Percentiles rank a stretch among this genome's conserved stretches.
Evolutionary conservation across 2,797 vertebrate species (phyloP).

Genomic region (Halcyon smyrnensis): DNA sequence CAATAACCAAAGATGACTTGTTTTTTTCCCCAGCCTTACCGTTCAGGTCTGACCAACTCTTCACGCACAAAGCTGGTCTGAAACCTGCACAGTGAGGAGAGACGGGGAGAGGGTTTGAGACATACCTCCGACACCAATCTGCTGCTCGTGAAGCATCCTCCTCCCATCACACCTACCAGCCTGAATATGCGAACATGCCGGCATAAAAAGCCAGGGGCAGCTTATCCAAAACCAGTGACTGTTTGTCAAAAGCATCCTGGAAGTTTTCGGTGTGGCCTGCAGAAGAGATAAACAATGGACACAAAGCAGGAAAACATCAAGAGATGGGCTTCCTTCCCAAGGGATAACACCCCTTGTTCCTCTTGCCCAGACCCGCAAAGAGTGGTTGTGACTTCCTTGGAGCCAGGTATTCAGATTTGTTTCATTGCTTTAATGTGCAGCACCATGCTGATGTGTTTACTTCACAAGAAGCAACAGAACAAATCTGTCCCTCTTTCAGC

Average conservation of each 20-base stretch:
- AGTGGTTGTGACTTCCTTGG: background rate
- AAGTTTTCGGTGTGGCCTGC: constrained; percentile 88
- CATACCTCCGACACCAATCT: fast-evolving
- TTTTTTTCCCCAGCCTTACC: constrained; percentile 75
- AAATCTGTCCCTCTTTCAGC: background rate
- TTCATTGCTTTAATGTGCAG: background rate
- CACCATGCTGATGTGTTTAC: background rate
- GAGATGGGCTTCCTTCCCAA: background rate
- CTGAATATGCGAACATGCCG: constrained; percentile 89
- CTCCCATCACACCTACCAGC: constrained; percentile 82
- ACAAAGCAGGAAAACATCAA: background rate
- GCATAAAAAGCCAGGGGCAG: constrained; percentile 91
- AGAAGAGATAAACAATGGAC: background rate
- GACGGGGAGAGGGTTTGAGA: background rate
- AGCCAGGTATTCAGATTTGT: background rate
- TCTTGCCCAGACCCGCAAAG: background rate
- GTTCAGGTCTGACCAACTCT: constrained; percentile 88
- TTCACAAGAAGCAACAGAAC: background rate
- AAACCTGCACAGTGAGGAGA: constrained; percentile 81
- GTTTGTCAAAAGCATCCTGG: constrained; percentile 83
- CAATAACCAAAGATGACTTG: background rate
- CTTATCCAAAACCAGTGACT: constrained; percentile 78
- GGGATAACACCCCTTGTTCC: background rate
- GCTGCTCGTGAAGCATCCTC: fast-evolving
- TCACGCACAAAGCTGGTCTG: constrained; percentile 89